Conservation (phyloP, 2,113 vertebrate species). For the Corythornis cristatus region DNA sequence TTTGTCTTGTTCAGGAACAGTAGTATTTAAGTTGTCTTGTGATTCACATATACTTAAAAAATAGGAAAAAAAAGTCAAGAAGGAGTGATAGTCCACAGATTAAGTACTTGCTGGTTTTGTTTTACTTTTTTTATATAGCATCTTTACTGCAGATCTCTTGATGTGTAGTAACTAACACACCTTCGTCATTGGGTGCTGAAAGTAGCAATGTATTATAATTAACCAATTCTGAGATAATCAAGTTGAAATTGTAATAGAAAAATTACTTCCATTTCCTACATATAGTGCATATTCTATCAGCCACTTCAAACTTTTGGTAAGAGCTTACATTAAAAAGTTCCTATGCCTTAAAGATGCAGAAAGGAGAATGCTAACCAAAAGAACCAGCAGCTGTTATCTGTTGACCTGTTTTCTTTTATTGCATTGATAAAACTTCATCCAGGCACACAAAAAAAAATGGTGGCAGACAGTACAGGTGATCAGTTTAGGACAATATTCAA, state of each 20-base stretch:
- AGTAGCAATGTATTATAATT: neutral
- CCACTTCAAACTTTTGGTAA: neutral
- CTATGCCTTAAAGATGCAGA: neutral
- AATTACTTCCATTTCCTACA: neutral
- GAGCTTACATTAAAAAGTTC: neutral
- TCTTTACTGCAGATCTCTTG: neutral
- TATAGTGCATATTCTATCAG: neutral
- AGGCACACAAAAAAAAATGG: neutral
- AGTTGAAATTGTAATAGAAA: neutral
- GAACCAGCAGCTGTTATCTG: neutral
- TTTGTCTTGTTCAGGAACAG: neutral
- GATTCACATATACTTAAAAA: neutral
- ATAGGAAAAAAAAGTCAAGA: neutral
- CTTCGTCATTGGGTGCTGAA: neutral
- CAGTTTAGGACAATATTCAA: neutral
- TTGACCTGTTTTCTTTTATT: neutral
- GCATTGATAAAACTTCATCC: neutral
- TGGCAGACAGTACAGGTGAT: neutral
- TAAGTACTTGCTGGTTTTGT: neutral
- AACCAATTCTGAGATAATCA: neutral
- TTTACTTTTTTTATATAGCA: neutral
- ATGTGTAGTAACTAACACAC: neutral
- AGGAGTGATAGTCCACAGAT: neutral
- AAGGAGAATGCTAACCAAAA: neutral
- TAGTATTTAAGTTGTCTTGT: neutral